phyloP scores from a whole-genome alignment of 1,140 invertebrate species.

The Ceratosolen fusciceps region DNA sequence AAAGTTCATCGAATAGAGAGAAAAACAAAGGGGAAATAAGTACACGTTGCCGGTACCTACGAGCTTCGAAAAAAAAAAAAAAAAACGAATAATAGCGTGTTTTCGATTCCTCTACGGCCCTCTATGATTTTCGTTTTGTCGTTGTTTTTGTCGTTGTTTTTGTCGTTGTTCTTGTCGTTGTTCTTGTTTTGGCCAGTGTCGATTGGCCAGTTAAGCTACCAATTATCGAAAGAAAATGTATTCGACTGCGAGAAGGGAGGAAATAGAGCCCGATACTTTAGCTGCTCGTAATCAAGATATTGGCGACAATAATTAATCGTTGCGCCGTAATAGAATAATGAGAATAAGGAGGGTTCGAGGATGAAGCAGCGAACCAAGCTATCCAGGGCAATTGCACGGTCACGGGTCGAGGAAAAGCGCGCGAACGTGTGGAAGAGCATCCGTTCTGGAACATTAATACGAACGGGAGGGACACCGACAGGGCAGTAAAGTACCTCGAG shows the following conservation, averaged over 20 bases:
- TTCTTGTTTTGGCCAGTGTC: background rate
- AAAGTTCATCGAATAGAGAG: background rate
- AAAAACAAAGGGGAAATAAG: slow-evolving; percentile 2
- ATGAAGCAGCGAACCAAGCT: no score
- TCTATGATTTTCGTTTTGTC: no score
- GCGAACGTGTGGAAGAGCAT: no score
- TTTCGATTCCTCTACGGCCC: background rate
- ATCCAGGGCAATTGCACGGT: no score
- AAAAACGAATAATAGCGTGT: slow-evolving; percentile 11
- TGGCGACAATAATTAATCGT: no score
- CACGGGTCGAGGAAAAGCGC: no score
- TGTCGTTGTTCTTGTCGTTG: background rate
- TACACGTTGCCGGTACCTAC: background rate
- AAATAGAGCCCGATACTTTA: background rate
- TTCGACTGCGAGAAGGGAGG: background rate
- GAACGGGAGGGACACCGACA: no score
- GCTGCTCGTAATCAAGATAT: no score
- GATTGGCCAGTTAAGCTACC: slow-evolving; percentile 22
- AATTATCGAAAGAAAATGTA: background rate
- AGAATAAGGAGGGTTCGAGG: no score
- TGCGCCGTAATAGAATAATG: no score
- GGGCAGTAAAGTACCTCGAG: no score
- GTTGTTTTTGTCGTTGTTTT: background rate
- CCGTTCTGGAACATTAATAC: no score
- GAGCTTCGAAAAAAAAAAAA: background rate